phyloP scores from a whole-genome alignment of 2,797 vertebrate genomes.

The Coregonus ussuriensis region DNA sequence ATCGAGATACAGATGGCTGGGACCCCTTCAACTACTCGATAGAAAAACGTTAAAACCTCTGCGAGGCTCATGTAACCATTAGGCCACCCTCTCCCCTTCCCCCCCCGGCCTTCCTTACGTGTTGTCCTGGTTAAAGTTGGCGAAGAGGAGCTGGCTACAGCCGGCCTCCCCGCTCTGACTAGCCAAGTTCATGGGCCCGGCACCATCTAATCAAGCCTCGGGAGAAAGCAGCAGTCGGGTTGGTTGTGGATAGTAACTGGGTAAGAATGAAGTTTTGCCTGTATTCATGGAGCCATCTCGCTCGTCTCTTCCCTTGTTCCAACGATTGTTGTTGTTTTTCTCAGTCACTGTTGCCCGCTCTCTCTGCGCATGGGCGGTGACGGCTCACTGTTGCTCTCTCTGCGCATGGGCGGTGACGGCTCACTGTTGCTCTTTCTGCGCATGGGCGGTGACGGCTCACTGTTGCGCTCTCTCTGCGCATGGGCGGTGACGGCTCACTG shows the following conservation, averaged over 20 bases:
- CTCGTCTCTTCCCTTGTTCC: slow-evolving; percentile 44
- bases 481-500: no score
- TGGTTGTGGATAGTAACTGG: slow-evolving; percentile 13
- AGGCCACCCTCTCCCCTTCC: slow-evolving; percentile 50
- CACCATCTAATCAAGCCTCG: slow-evolving; percentile 66
- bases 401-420: slow-evolving; percentile 3
- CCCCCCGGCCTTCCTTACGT: slow-evolving; percentile 84
- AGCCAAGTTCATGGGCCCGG: slow-evolving; percentile 91
- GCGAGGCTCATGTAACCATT: neutral
- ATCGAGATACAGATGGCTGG: neutral
- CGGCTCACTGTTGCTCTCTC: slow-evolving; percentile 18
- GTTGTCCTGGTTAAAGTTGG: slow-evolving; percentile 99
- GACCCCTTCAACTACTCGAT: neutral
- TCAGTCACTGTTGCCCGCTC: slow-evolving; percentile 47
- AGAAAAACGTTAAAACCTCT: neutral
- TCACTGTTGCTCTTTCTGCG: no score
- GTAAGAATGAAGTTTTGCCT: slow-evolving; percentile 25
- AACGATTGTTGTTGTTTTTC: slow-evolving; percentile 79
- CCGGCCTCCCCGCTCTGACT: slow-evolving; percentile 95
- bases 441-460: neutral
- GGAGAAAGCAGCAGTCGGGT: slow-evolving; percentile 47
- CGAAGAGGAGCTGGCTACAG: slow-evolving; percentile 95
- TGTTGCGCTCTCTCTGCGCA: no score
- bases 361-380: slow-evolving; percentile 59
- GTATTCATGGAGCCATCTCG: slow-evolving; percentile 57